phyloP scores from a whole-genome alignment of 2,797 vertebrate genomes.

The Echiichthys vipera region DNA sequence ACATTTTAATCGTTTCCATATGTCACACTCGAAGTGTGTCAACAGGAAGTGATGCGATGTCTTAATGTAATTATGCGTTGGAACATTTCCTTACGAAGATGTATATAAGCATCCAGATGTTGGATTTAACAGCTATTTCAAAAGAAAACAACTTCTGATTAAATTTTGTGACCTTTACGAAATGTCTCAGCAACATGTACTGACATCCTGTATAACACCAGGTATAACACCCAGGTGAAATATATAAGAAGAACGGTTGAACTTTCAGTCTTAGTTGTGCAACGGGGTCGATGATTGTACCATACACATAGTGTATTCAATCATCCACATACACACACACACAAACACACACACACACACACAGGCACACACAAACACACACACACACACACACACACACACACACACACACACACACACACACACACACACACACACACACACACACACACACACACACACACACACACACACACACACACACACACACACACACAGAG shows the following conservation, averaged over 20 bases:
- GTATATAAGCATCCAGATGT: slow-evolving; percentile 63
- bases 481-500: slow-evolving; percentile 1
- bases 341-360: not conserved
- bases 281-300: slow-evolving; percentile 46
- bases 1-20: slow-evolving; percentile 74
- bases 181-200: slow-evolving; percentile 8
- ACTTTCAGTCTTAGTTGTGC: slow-evolving; percentile 12
- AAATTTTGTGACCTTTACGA: slow-evolving; percentile 17
- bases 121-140: slow-evolving; percentile 48
- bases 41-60: slow-evolving; percentile 79
- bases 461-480: slow-evolving; percentile 9
- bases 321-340: too few species aligned
- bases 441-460: slow-evolving; percentile 11
- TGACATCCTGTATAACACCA: not conserved
- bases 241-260: not conserved
- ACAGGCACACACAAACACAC: slow-evolving; percentile 23
- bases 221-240: slow-evolving; percentile 13
- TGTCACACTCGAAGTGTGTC: slow-evolving; percentile 71
- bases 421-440: not conserved
- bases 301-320: not conserved
- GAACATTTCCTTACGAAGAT: slow-evolving; percentile 61
- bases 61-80: slow-evolving; percentile 68
- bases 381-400: slow-evolving; percentile 32
- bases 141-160: slow-evolving; percentile 39
- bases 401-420: slow-evolving; percentile 31